phyloP scores from a whole-genome alignment of 2,888 invertebrate genomes.

The Nudaria mundana region DNA sequence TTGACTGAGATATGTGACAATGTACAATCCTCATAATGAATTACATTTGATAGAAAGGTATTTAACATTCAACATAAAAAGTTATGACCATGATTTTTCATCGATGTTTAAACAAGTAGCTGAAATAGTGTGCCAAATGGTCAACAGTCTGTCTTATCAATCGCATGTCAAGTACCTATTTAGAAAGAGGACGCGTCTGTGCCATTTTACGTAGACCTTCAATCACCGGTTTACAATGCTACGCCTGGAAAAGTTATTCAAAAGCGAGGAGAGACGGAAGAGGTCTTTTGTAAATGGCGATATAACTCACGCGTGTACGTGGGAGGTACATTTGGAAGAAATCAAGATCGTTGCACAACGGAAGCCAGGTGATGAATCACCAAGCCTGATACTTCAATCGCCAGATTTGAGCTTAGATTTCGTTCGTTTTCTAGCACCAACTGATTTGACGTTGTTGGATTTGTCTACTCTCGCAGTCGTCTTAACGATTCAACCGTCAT shows the following conservation, averaged over 20 bases:
- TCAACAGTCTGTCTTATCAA: conserved; percentile 60
- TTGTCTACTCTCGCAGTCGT: conserved; percentile 56
- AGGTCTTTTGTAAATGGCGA: conserved; percentile 50
- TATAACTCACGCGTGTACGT: conserved; percentile 62
- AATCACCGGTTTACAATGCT: conserved; percentile 25
- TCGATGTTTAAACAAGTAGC: no score
- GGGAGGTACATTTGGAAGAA: conserved; percentile 72
- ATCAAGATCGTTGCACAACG: conserved; percentile 76
- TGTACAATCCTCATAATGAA: no score
- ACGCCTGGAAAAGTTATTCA: conserved; percentile 24
- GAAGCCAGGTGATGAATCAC: conserved; percentile 78
- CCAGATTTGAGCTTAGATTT: conserved; percentile 67
- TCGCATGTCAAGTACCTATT: conserved; percentile 49
- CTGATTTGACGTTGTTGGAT: conserved; percentile 52
- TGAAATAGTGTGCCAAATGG: conserved; percentile 68
- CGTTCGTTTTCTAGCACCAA: conserved; percentile 62
- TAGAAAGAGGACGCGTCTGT: conserved; percentile 42
- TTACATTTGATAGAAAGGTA: no score
- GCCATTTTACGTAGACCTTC: conserved; percentile 41
- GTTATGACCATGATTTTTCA: no score
- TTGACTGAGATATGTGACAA: no score
- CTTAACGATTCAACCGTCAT: conserved; percentile 46
- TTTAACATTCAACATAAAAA: no score
- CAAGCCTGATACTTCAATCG: conserved; percentile 64
- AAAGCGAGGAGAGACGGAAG: conserved; percentile 20